Evolutionary conservation across 2,113 vertebrate genomes (phyloP).

Genomic region (Brachirus orientalis): DNA sequence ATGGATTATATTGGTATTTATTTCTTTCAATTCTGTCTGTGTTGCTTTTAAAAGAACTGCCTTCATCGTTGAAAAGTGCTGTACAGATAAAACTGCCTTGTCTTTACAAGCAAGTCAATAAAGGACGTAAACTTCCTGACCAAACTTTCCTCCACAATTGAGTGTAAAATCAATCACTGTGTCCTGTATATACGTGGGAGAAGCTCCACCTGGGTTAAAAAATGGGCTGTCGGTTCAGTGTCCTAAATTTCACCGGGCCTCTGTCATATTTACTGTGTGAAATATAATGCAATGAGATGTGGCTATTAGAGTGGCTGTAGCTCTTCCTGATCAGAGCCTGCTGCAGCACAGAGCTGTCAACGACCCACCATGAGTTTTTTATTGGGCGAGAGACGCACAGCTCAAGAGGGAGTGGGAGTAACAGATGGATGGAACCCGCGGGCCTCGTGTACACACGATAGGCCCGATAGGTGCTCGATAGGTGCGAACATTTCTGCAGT

Average conservation of each 20-base stretch:
- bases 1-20: no score
- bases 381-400: constrained; percentile 62
- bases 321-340: constrained; percentile 71
- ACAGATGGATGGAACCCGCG: constrained; percentile 56
- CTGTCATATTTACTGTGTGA: constrained; percentile 78
- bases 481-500: constrained; percentile 18
- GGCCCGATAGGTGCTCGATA: constrained; percentile 35
- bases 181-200: constrained; percentile 49
- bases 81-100: background rate
- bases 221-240: constrained; percentile 51
- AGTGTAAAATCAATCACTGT: constrained; percentile 46
- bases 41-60: no score
- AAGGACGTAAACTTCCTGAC: constrained; percentile 19
- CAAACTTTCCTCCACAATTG: constrained; percentile 7
- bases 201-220: constrained; percentile 42
- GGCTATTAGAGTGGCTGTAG: constrained; percentile 75
- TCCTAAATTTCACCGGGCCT: constrained; percentile 70
- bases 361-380: constrained; percentile 56
- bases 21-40: no score
- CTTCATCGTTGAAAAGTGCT: no score
- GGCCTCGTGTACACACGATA: constrained; percentile 37
- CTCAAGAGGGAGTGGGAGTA: constrained; percentile 51
- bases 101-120: constrained; percentile 23
- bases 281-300: constrained; percentile 79
- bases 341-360: constrained; percentile 72